phyloP scores from a whole-genome alignment of 1,140 invertebrate species.

The Drosophila fuyamai region DNA sequence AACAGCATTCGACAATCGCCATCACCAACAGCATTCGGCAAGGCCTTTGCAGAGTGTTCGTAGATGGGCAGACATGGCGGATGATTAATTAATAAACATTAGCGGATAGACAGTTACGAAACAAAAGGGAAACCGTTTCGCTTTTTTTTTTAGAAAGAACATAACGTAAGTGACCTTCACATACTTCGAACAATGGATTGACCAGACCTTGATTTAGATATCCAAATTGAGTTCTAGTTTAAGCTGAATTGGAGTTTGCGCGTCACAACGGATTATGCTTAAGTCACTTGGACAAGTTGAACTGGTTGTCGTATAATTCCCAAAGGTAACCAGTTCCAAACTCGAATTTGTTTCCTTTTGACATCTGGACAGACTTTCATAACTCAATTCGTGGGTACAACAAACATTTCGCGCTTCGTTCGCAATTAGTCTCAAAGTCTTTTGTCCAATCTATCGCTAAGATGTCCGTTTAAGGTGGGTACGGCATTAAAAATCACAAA shows the following conservation, averaged over 20 bases:
- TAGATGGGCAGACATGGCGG: constrained; percentile 52
- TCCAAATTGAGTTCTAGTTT: constrained; percentile 40
- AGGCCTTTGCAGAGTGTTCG: constrained; percentile 43
- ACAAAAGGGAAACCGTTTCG: constrained; percentile 65
- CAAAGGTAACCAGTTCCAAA: constrained; percentile 28
- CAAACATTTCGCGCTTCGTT: constrained; percentile 23
- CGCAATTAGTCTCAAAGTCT: constrained; percentile 31
- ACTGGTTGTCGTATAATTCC: constrained; percentile 19
- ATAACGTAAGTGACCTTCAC: constrained; percentile 56
- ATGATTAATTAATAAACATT: constrained; percentile 69
- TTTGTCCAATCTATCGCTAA: constrained; percentile 8
- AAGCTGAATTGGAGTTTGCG: constrained; percentile 4
- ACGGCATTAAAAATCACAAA: constrained; percentile 28
- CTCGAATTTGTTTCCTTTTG: constrained; percentile 16
- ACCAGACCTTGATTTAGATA: constrained; percentile 52
- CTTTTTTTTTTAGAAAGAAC: constrained; percentile 46
- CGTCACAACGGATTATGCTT: constrained; percentile 38
- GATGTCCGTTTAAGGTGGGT: constrained; percentile 34
- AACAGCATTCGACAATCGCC: constrained; percentile 35
- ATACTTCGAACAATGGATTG: constrained; percentile 48
- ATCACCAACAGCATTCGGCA: constrained; percentile 51
- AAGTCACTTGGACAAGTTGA: constrained; percentile 20
- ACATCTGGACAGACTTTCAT: constrained; percentile 23
- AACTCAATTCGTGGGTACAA: constrained; percentile 26
- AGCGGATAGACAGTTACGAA: constrained; percentile 58